Evolutionary conservation across 2,113 vertebrate genomes (phyloP), one percentile per base, ranked within the genome.

Genomic region (Alethe castanea): DNA sequence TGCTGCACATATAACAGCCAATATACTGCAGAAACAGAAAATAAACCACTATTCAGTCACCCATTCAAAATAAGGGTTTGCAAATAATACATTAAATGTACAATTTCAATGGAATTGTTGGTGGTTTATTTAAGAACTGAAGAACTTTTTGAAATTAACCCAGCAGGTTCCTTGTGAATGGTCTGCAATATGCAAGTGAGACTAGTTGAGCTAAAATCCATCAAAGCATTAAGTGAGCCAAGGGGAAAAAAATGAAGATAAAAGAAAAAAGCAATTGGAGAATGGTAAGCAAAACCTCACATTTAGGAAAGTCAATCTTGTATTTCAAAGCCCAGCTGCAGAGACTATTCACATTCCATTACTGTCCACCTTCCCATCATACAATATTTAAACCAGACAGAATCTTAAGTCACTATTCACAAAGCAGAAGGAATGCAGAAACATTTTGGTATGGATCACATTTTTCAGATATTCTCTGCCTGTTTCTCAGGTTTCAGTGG

Each of bases 331-430:
- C 92, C 52, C 66, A 96, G 48, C 79, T 79, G 82, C 40, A 95
- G 95, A 95, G 93, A 94, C 90, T 50, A 84, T 95, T 97, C 88
- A 92, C 89, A 91, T 97, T 92, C 70, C 97, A 81, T 96, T 97
- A 94, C 74, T 95, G 50, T 71, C 56, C 80, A 84, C 86, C 78
- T 95, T 92, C 96, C 79, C 95, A 95, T 95, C 90, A 95, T 97
- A 95, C 86, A 86, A 72, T 67, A 88, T 86, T 82, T 47, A 95
- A 96, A 96, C 70, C 24, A 73, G 80, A 98, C 89, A 87, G 59
- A 97, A 96, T 96, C 97, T 96, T 92, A 96, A 92, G 79, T 94
- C 59, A 69, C 95, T 98, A 94, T 87, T 97, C 87, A 92, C 12
- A 77, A 92, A 88, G 52, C 67, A 94, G 80, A 64, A 95, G 48